Evolutionary conservation across 2,113 vertebrate species (phyloP).

Genomic region (Solea solea): DNA sequence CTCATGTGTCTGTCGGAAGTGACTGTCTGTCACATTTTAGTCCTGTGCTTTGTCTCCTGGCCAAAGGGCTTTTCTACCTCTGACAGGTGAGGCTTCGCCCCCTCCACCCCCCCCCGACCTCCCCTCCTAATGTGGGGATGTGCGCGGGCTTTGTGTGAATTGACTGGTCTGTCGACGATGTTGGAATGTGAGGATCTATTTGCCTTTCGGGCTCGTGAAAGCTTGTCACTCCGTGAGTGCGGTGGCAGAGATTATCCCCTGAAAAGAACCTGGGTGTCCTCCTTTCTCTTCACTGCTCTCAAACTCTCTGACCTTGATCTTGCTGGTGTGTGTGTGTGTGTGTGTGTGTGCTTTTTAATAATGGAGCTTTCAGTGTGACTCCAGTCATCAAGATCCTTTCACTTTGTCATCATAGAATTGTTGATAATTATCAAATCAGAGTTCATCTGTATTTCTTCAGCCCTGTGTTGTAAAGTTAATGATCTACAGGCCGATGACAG

Average conservation of each 20-base stretch:
- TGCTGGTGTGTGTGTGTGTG: conserved; percentile 1
- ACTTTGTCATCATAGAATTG: conserved; percentile 5
- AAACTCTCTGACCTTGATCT: conserved; percentile 72
- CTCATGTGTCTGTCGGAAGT: conserved; percentile 35
- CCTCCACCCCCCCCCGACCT: conserved; percentile 26
- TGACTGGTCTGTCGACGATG: conserved; percentile 57
- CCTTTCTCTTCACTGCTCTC: conserved; percentile 39
- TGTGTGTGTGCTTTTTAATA: conserved; percentile 3
- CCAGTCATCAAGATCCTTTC: background rate
- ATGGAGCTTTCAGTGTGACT: background rate
- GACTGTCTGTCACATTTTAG: conserved; percentile 47
- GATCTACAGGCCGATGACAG: conserved; percentile 35
- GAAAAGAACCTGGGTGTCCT: conserved; percentile 56
- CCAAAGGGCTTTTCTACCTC: conserved; percentile 64
- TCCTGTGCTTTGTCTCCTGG: conserved; percentile 45
- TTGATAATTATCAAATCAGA: conserved; percentile 5
- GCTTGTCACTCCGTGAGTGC: conserved; percentile 58
- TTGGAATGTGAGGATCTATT: conserved; percentile 75
- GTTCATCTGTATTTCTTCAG: conserved; percentile 3
- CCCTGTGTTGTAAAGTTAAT: conserved; percentile 5
- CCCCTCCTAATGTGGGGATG: conserved; percentile 34
- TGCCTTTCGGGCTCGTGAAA: conserved; percentile 73
- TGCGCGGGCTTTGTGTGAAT: conserved; percentile 51
- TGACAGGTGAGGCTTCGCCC: conserved; percentile 70
- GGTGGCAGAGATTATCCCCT: conserved; percentile 62